Base-by-base conservation (phyloP, 2,888 invertebrate species). In the Protonemura montana region DNA sequence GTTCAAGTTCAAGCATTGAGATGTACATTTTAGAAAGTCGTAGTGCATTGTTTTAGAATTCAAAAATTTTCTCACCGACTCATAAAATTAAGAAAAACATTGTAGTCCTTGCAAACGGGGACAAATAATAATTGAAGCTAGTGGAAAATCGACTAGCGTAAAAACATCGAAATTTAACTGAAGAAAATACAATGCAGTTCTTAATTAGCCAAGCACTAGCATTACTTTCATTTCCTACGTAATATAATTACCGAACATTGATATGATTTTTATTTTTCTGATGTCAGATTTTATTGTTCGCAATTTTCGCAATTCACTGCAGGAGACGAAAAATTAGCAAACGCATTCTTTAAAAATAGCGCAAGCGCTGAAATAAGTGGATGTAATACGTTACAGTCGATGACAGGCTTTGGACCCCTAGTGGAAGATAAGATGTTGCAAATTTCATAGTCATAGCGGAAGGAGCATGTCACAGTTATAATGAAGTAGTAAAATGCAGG, bases 221-320 rank as follows among this genome's bases (percentile, higher is more conserved):
- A 59, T 59, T 59, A 59, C 59, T 59, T 59, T 59, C 59, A 59
- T 59, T 59, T 59, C 59, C 59, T 59, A 21, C 59, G 59, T 59
- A 59, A 59, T 59, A 59, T 59, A 59, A 59, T 59, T 59, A 59
- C 13, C 21, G 21, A 21, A 59, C 59, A 59, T 59, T 59, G 59
- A 59, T 59, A 59, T 21, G 59, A 59, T 59, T 59, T 59, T 59
- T 59, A 59, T 59, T 7, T n/a, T 35, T 35, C 35, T 59, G 59
- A 59, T 59, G 59, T 59, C 59, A 10, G 59, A 59, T 59, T 59
- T 59, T 59, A 59, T 59, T 59, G 59, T 59, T 59, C 59, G 59
- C 59, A 16, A 2, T 59, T 59, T 59, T 59, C 59, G 59, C 59
- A 59, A 59, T 59, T 59, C 59, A 59, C 59, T 59, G 59, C 59